Conservation (phyloP, 2,113 vertebrate genomes). For the Phrynosoma platyrhinos region DNA sequence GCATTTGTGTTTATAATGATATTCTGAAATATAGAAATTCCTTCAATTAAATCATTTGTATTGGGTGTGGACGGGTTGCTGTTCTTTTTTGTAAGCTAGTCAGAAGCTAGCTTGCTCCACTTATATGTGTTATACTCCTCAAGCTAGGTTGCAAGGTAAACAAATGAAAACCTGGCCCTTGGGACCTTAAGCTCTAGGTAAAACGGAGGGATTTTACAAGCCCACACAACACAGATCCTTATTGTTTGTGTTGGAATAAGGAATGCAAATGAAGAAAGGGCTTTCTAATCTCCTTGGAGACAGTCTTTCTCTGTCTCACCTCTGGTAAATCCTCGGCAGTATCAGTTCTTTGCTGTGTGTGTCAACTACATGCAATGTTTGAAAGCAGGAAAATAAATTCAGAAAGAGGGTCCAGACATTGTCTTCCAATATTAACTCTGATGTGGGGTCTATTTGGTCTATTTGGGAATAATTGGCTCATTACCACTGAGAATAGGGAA, state of each 20-base stretch:
- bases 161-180: constrained; percentile 62
- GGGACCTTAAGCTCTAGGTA: constrained; percentile 61
- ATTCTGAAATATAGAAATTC: constrained; percentile 28
- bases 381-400: neutral
- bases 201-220: constrained; percentile 48
- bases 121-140: constrained; percentile 46
- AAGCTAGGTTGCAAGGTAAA: constrained; percentile 67
- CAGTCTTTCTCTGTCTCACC: constrained; percentile 23
- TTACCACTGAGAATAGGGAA: neutral
- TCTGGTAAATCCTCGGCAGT: constrained; percentile 45
- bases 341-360: constrained; percentile 6
- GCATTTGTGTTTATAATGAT: too few relatives aligned
- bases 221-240: constrained; percentile 49
- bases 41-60: constrained; percentile 58
- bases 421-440: fast-evolving
- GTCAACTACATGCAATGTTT: neutral
- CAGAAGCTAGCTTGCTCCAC: constrained; percentile 39
- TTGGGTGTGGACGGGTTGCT: neutral
- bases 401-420: neutral
- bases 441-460: neutral
- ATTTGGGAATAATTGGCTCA: fast-evolving
- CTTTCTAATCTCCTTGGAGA: constrained; percentile 55
- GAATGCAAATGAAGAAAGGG: constrained; percentile 24
- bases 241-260: constrained; percentile 35
- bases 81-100: neutral